Evolutionary conservation across 2,888 invertebrate species (phyloP), one percentile per base, ranked within the genome.

Genomic region (Dolichomitus sp.): DNA sequence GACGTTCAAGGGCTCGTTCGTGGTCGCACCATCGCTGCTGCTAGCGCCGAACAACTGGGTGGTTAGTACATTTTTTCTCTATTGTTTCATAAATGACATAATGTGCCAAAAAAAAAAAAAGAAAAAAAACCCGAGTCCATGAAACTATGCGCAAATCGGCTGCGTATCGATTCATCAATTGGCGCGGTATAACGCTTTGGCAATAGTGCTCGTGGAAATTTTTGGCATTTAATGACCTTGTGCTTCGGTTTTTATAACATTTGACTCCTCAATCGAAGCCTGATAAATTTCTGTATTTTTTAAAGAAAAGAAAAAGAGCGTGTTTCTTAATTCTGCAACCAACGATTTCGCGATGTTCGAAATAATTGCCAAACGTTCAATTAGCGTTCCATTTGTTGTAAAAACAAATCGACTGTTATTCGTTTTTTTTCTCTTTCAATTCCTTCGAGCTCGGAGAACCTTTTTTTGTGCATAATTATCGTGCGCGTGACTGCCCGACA

Each of bases 11-110:
- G 89, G 19, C 87, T 94, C 37, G 92, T 94, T 68, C 90, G 91
- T 54, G 90, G 93, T 69, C 92, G 94, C 61, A 92, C 88, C 79
- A 94, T 94, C 83, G 93, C 91, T 14, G 93, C 94, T 30, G 94
- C 94, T 40, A 88, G 92, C 70, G 88, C 91, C 42, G 90, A 89
- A 42, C 86, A 90, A 23, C 59, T 80, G 61, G 93, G 92, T 84
- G 94, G 94, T 94, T 80, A 91, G 91, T 89, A 70, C 17, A 19
- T 33, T 40, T 14, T 27, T 45, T 37, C n/a, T 80, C 74, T 48
- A 40, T 57, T 37, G n/a, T 80, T 77, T 54, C 45, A 65, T 82
- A 87, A 70, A 57, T 11, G 54, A 19, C 66, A 14, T 11, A 11
- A 9, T 57, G 19, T 11, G 54, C 17, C 42, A 5, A 42, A 12